Conservation (phyloP, 2,888 invertebrate species). For the Stenchaetothrips biformis region DNA sequence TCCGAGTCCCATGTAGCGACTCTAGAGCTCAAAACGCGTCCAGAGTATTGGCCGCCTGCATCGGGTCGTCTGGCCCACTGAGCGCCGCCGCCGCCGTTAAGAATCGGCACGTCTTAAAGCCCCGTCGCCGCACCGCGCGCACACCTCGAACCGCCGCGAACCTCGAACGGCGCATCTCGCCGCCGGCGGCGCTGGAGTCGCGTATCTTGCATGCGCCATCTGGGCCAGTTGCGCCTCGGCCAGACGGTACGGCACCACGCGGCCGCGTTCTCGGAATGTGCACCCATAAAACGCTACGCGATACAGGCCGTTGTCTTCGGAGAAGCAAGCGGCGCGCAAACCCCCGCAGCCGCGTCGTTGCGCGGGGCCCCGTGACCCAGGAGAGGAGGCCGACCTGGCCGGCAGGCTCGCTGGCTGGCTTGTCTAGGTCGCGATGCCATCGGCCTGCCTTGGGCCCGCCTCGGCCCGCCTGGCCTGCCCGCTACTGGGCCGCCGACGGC, state of each 20-base stretch:
- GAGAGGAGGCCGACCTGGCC: neutral
- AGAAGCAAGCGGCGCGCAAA: neutral
- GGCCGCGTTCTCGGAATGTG: constrained; percentile 19
- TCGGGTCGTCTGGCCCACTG: no score
- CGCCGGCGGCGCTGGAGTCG: neutral
- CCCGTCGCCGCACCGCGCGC: no score
- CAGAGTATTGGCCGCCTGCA: no score
- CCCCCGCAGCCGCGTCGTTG: neutral
- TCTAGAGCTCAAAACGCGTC: no score
- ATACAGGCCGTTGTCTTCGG: neutral
- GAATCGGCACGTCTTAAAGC: no score
- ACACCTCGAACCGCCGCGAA: no score
- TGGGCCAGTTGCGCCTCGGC: neutral
- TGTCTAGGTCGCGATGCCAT: neutral
- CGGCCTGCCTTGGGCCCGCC: no score
- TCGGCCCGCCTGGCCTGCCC: no score
- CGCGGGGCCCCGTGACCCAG: neutral
- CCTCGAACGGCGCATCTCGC: neutral
- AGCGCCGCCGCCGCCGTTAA: no score
- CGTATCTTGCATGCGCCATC: no score
- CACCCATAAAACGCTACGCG: constrained; percentile 6
- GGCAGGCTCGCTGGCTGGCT: neutral
- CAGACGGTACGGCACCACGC: neutral
- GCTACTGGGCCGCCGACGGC: no score
- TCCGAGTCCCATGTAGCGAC: no score